phyloP scores from a whole-genome alignment of 2,888 invertebrate species.

The Creontiades dilutus region DNA sequence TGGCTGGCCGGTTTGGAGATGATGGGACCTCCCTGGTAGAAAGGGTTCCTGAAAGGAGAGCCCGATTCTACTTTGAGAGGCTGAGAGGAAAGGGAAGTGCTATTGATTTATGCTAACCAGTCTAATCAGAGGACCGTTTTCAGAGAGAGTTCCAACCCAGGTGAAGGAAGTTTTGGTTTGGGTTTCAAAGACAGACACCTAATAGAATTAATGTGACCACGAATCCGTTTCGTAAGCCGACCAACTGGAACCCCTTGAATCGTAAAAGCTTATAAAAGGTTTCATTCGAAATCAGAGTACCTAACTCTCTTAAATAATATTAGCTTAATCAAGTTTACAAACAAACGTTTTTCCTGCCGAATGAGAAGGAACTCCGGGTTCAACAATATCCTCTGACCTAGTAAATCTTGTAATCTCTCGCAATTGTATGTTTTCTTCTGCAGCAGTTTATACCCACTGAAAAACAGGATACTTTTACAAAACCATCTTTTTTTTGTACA shows the following conservation, averaged over 20 bases:
- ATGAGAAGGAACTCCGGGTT: too few species aligned
- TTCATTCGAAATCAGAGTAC: neutral
- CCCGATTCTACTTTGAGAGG: constrained; percentile 55
- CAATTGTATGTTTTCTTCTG: too few species aligned
- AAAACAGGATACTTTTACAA: too few species aligned
- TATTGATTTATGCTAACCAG: constrained; percentile 62
- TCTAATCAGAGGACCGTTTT: constrained; percentile 43
- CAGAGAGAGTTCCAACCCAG: neutral
- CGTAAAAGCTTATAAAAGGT: neutral
- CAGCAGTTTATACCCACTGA: too few species aligned
- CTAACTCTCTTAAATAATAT: neutral
- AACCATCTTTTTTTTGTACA: too few species aligned
- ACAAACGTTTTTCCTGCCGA: too few species aligned
- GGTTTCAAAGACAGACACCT: neutral
- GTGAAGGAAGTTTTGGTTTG: constrained; percentile 41
- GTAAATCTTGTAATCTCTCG: too few species aligned
- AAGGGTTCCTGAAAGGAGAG: constrained; percentile 24
- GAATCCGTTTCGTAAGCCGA: constrained; percentile 5
- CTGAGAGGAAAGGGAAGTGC: constrained; percentile 13
- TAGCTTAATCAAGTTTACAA: too few species aligned
- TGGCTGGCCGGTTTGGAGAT: neutral
- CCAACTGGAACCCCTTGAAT: neutral
- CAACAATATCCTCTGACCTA: too few species aligned
- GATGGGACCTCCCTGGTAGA: neutral
- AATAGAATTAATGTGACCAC: constrained; percentile 30